Evolutionary conservation across 2,888 invertebrate genomes (phyloP), one percentile per base, ranked within the genome.

Genomic region (Aproaerema taeniolella): DNA sequence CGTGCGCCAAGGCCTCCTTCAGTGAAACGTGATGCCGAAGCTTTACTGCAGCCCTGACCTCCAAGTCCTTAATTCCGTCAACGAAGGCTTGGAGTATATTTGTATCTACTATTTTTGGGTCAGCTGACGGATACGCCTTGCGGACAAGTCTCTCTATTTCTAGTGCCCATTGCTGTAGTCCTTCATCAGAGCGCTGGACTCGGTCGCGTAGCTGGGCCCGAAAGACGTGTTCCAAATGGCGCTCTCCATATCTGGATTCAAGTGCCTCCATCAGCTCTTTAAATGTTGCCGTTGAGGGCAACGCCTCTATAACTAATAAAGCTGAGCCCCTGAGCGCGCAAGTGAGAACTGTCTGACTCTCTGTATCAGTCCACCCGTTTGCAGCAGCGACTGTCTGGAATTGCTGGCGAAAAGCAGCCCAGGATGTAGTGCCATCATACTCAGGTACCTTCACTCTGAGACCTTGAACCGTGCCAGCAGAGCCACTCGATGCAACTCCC

Each of bases 151-250:
- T 31, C 9, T 31, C 31, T 6, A 31, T 14, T 14, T 31, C 31
- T 9, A 31, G 9, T 4, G 14, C 12, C 31, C 31, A 31, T 12
- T 31, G 31, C 30, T 29, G 30, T 2, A 15, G 13, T 8, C 25
- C n/a, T 12, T 15, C 15, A 10, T 14, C 13, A 3, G 13, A 9
- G 24, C 31, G 24, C 26, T 32, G 39, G n/a, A 25, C 15, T 17
- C 35, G n/a, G 40, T 40, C 34, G 1, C 30, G 28, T 13, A 40
- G 34, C 20, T 40, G 35, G 15, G 40, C 31, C 16, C 40, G 34
- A 28, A 34, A 34, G 9, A 40, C 34, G 30, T 40, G 40, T 17
- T 39, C 39, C 16, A 39, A 33, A 24, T 39, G 33, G 9, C 20
- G 28, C 20, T 40, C 34, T 7, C 40, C 34, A 30, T 34, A 39